Base-by-base conservation (phyloP, 2,113 vertebrate species). In the Cyprinus carpio region DNA sequence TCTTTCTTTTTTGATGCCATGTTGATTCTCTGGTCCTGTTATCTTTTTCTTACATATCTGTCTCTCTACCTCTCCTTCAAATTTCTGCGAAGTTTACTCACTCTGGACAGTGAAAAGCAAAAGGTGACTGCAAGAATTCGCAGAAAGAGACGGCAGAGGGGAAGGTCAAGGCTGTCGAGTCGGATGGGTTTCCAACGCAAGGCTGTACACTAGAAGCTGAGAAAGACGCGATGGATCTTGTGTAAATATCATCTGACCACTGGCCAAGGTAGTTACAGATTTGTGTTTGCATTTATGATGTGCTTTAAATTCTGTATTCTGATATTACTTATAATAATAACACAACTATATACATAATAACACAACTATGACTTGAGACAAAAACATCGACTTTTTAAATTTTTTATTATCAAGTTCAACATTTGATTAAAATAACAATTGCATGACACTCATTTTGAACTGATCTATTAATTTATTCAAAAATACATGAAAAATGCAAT, bases 41-140 rank as follows among this genome's bases (percentile, higher is more conserved):
- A 88, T 80, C 46, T 90, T 18, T 91, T 90, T 76, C 89, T 92
- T 23, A 77, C 62, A 0, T 92, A 92, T 62, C 86, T 91, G 65
- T 87, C 89, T 2, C 87, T 92, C 23, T 91, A 92, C 81, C 81
- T 91, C 54, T 90, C 86, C 49, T 92, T 92, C 85, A 88, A 85
- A 75, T 90, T 89, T 65, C 85, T 91, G 23, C 77, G 60, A 67
- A 90, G 87, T 67, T 78, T 90, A 46, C 83, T 92, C 64, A 82
- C 79, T 34, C 75, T 87, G 60, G 88, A 91, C 91, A 88, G 82
- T 27, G 90, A 87, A 85, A 90, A 87, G 85, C 90, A 90, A 80
- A 88, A 88, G 56, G 82, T 82, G 69, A 89, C 91, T 0, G 85
- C 88, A 3, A 80, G 77, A 49, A 89, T 91, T 51, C 62, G 81